These are phyloP conservation scores for Tamias sibiricus DNA, from an alignment of 2,113 vertebrate genomes.

Conservation along the genomic window DNA sequence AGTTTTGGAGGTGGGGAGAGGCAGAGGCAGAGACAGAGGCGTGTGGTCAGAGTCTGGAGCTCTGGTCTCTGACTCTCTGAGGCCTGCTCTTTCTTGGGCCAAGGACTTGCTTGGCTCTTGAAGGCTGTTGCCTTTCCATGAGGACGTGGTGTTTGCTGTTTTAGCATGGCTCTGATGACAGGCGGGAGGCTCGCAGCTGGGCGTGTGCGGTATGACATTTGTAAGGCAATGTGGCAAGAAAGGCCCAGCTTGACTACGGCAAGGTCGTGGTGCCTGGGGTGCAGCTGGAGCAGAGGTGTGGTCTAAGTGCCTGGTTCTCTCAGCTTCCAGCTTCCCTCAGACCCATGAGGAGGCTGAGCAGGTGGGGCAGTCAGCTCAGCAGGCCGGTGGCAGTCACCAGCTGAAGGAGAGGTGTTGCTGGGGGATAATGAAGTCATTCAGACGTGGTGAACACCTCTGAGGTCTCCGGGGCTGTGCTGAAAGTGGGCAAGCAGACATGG, in stretches of 20 bases:
- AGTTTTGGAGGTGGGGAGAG: too few species aligned
- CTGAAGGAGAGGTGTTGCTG: background rate
- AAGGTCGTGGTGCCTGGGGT: background rate
- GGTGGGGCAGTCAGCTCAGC: accelerated
- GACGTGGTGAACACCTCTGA: accelerated
- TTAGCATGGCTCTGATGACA: background rate
- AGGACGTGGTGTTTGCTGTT: background rate
- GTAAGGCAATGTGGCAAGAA: background rate
- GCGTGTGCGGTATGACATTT: background rate
- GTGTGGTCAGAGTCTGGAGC: accelerated
- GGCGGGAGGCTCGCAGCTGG: background rate
- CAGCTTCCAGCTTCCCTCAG: background rate
- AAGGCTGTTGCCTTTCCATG: background rate
- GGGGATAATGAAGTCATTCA: background rate
- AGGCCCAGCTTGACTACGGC: background rate
- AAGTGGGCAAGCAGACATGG: background rate
- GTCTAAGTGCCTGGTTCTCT: accelerated
- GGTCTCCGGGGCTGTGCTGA: accelerated
- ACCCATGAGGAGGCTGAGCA: accelerated
- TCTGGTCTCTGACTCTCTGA: background rate
- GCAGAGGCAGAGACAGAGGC: too few species aligned
- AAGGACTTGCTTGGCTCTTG: background rate
- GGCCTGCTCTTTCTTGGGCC: background rate
- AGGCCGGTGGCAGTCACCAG: accelerated
- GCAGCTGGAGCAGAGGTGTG: accelerated